Conservation (phyloP, 2,113 vertebrate genomes). For the Nothobranchius furzeri region DNA sequence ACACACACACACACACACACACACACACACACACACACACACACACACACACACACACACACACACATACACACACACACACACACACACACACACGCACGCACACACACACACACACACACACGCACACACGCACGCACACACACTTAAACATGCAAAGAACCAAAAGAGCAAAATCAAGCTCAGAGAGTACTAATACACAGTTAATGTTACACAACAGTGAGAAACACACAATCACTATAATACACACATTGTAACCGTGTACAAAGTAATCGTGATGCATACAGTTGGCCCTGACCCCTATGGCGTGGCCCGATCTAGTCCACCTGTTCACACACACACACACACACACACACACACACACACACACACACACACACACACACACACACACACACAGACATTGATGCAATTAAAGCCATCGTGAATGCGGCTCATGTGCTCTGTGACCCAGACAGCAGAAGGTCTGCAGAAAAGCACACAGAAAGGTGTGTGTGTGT, state of each 20-base stretch:
- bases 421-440: constrained; percentile 68
- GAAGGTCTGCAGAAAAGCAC: constrained; percentile 60
- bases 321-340: constrained; percentile 65
- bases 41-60: too few relatives aligned
- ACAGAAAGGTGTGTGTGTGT: constrained; percentile 10
- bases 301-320: constrained; percentile 56
- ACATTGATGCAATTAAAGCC: constrained; percentile 70
- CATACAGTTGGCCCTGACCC: constrained; percentile 67
- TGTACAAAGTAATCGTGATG: constrained; percentile 36
- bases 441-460: constrained; percentile 73
- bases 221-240: constrained; percentile 43
- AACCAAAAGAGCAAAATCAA: constrained; percentile 38
- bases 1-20: constrained; percentile 36
- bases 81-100: not conserved
- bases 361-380: constrained; percentile 24
- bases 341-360: constrained; percentile 22
- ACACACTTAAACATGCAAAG: constrained; percentile 21
- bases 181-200: constrained; percentile 27
- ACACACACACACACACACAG: constrained; percentile 38
- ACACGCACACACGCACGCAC: not conserved
- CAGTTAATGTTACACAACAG: constrained; percentile 25
- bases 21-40: not conserved
- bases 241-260: constrained; percentile 46
- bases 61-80: not conserved
- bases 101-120: too few relatives aligned